Conservation (phyloP, 2,888 invertebrate genomes). For the Embidobia sp. region DNA sequence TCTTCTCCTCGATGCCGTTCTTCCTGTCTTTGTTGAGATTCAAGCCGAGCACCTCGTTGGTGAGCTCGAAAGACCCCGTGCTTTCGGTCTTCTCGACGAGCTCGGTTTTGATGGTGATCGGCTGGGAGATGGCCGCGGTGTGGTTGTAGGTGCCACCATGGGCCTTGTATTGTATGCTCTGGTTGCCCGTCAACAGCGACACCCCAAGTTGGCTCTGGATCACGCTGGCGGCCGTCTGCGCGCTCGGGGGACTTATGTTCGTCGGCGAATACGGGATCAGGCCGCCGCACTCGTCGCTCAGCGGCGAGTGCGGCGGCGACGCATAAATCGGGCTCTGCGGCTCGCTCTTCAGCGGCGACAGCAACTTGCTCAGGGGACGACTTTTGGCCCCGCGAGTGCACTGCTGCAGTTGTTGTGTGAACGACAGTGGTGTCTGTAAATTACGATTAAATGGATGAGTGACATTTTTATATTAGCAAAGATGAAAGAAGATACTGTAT, state of each 20-base stretch:
- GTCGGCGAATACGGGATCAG: conserved; percentile 81
- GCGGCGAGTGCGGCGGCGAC: conserved; percentile 89
- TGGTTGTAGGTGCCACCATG: conserved; percentile 75
- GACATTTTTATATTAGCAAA: background rate
- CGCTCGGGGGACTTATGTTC: conserved; percentile 79
- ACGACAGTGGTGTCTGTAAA: conserved; percentile 87
- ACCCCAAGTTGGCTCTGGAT: conserved; percentile 80
- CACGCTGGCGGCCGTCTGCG: conserved; percentile 79
- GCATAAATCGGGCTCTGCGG: conserved; percentile 90
- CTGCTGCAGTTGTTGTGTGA: conserved; percentile 95
- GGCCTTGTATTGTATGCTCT: conserved; percentile 77
- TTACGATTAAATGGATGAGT: background rate
- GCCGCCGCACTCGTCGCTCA: conserved; percentile 83
- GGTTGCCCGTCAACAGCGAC: conserved; percentile 77
- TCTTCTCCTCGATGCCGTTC: conserved; percentile 76
- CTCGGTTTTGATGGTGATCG: conserved; percentile 78
- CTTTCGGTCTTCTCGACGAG: conserved; percentile 76
- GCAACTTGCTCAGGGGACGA: conserved; percentile 85
- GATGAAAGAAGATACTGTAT: too few species aligned
- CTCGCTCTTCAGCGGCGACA: conserved; percentile 85
- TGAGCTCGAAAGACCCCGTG: conserved; percentile 78
- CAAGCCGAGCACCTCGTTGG: conserved; percentile 79
- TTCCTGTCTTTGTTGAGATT: conserved; percentile 75
- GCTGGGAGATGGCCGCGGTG: conserved; percentile 77
- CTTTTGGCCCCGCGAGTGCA: conserved; percentile 87